Base-by-base conservation (phyloP, 2,113 vertebrate species). In the Rhinolophus ferrumequinum region DNA sequence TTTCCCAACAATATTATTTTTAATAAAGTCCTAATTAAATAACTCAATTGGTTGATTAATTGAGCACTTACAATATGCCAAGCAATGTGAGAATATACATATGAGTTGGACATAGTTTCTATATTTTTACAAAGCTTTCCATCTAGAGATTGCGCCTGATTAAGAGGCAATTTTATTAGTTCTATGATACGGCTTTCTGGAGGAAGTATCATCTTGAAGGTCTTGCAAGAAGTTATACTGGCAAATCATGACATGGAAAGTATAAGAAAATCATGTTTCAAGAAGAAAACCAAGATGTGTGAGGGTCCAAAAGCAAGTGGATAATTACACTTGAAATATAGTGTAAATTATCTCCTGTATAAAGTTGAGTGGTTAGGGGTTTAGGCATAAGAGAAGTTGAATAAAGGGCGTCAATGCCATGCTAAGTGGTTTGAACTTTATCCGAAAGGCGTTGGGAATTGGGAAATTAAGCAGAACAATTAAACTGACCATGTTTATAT, bases 341-440 rank as follows among this genome's bases (percentile, higher is more conserved):
- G 1, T 60, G 30, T 64, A 84, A 54, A 58, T 12, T 88, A 38
- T 9, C 38, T 50, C 67, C 7, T 41, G 3, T 24, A 60, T 79
- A 33, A 35, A 79, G n/a, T 13, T 60, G 38, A 89, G 26, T 75
- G 19, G 26, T 52, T 64, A 84, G 22, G 30, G 7, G 24, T 62
- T 84, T 80, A 85, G 6, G 22, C 15, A 58, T 14, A 75, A 3
- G 35, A 33, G n/a, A 84, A 15, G 21, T 26, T 89, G 26, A 83
- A 58, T 84, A 64, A 85, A 81, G 21, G 47, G 4, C 11, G 83
- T 90, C 70, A 70, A 86, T 38, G 9, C 8, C 26, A 26, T 70
- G 10, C 10, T 69, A 69, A 84, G 52, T 90, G 72, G 24, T 84
- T 92, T 92, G 35, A 90, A 73, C 5, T 96, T 86, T 64, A 90